Evolutionary conservation across 2,113 vertebrate species (phyloP).

Genomic region (Anser cygnoides): DNA sequence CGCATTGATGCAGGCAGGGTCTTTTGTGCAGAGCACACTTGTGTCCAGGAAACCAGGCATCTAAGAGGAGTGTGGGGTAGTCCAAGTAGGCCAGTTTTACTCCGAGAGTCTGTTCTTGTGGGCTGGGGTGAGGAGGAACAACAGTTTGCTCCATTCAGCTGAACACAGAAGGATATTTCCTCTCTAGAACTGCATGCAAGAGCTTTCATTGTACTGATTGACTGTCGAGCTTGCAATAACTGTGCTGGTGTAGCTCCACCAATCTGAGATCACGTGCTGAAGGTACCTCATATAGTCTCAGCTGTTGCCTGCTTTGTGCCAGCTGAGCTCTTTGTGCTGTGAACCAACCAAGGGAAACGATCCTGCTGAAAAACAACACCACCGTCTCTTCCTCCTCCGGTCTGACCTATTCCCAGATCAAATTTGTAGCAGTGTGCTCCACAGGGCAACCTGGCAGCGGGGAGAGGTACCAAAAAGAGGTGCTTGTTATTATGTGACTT

Average conservation of each 20-base stretch:
- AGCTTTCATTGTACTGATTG: background rate
- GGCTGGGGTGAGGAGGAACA: background rate
- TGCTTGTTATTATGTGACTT: background rate
- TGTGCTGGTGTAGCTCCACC: background rate
- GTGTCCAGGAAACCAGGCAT: background rate
- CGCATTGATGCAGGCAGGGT: background rate
- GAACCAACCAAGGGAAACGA: background rate
- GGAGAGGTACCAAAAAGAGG: background rate
- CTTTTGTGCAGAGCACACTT: background rate
- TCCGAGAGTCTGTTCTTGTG: background rate
- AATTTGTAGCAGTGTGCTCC: background rate
- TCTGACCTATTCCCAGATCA: background rate
- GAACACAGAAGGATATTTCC: background rate
- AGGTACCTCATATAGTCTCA: background rate
- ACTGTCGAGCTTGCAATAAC: background rate
- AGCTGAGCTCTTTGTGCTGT: background rate
- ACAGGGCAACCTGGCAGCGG: background rate
- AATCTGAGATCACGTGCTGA: background rate
- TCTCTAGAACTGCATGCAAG: background rate
- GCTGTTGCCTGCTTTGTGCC: background rate
- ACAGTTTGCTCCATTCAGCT: background rate
- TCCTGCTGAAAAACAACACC: slow-evolving; percentile 8
- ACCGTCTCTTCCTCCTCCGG: background rate
- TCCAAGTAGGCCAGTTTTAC: background rate
- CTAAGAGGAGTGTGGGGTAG: background rate